A percentile compares a stretch with the other conserved stretches of the same genome.
These are phyloP conservation scores for Chydorus sphaericus DNA, from an alignment of 2,888 invertebrate species.

Conservation along the genomic window DNA sequence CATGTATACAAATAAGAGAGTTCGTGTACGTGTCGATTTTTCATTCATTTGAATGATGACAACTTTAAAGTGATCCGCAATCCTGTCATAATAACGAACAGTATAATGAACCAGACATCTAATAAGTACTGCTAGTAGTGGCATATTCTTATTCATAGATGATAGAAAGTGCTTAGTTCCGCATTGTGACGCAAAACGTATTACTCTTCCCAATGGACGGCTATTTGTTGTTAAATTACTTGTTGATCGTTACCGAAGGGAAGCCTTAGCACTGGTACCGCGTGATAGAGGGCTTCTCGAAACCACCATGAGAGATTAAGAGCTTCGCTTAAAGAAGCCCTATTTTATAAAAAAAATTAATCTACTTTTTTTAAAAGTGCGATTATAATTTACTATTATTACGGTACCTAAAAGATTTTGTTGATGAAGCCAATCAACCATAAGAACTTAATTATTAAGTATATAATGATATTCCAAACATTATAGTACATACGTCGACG, in stretches of 20 bases:
- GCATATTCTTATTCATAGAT: neutral
- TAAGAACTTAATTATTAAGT: neutral
- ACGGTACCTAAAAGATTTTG: conserved; percentile 28
- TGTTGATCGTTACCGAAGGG: conserved; percentile 1
- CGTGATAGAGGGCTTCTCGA: conserved; percentile 8
- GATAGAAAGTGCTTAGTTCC: neutral
- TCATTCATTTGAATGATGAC: neutral
- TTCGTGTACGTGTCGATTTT: too few species aligned
- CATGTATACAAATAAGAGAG: too few species aligned
- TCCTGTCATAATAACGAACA: neutral
- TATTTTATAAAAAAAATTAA: too few species aligned
- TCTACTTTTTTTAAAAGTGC: neutral
- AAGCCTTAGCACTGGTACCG: neutral
- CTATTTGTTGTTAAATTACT: neutral
- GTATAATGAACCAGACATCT: neutral
- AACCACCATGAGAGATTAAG: conserved; percentile 1
- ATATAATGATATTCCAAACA: conserved; percentile 25
- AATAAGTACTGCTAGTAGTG: neutral
- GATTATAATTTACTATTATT: too few species aligned
- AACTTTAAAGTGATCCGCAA: neutral
- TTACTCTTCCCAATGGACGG: conserved; percentile 1
- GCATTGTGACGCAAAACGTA: conserved; percentile 1
- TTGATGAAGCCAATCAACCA: conserved; percentile 26
- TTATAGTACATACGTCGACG: conserved; percentile 40
- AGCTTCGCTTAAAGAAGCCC: too few species aligned